A percentile compares a stretch with the other conserved stretches of the same genome.
Conservation (phyloP, 2,888 invertebrate species). For the Mesochorus sp. region DNA sequence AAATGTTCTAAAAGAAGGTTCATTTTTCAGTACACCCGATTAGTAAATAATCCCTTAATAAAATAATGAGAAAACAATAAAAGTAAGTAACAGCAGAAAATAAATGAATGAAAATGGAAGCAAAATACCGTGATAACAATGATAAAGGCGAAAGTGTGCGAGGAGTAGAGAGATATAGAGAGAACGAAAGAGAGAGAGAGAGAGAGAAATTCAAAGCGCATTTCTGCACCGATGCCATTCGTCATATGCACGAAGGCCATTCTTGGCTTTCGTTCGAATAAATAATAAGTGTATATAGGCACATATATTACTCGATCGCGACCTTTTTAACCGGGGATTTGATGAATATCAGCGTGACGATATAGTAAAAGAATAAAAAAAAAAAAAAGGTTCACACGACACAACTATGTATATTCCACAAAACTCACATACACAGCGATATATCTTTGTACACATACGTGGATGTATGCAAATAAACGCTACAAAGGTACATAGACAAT, state of each 20-base stretch:
- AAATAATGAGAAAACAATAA: too few species aligned
- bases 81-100: too few species aligned
- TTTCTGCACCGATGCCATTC: conserved; percentile 55
- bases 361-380: conserved; percentile 13
- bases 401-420: not conserved
- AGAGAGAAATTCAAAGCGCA: conserved; percentile 38
- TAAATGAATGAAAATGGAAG: too few species aligned
- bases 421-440: not conserved
- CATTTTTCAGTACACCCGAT: too few species aligned
- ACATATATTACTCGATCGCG: conserved; percentile 50
- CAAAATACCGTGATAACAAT: too few species aligned
- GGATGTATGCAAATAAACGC: conserved; percentile 29
- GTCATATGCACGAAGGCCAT: conserved; percentile 61
- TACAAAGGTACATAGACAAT: conserved; percentile 40
- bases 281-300: too few species aligned
- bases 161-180: not conserved
- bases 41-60: too few species aligned
- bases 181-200: conserved; percentile 5
- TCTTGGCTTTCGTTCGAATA: conserved; percentile 53
- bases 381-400: not conserved
- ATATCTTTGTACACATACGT: conserved; percentile 4
- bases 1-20: too few species aligned
- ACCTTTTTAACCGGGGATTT: conserved; percentile 53
- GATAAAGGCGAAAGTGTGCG: too few species aligned
- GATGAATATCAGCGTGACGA: conserved; percentile 49